Conservation (phyloP, 1,140 invertebrate genomes). For the Drosophila pandora region DNA sequence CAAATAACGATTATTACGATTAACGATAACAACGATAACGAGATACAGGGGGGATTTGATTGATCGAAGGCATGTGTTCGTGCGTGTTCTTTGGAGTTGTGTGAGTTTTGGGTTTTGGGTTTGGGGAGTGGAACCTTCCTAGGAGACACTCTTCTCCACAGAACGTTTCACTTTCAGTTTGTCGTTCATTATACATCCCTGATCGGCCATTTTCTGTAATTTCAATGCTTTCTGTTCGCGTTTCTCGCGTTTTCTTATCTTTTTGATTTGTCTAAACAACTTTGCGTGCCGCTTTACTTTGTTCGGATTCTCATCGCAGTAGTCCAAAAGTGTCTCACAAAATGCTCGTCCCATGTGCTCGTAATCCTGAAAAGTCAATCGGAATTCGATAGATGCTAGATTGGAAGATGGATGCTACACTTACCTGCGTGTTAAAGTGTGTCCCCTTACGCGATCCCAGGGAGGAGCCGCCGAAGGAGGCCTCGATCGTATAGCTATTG, state of each 20-base stretch:
- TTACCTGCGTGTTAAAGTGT: slow-evolving; percentile 90
- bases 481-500: slow-evolving; percentile 97
- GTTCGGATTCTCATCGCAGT: slow-evolving; percentile 93
- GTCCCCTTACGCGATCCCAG: slow-evolving; percentile 91
- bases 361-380: slow-evolving; percentile 84
- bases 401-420: background rate
- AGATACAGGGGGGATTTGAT: background rate
- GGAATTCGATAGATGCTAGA: background rate
- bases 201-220: slow-evolving; percentile 84
- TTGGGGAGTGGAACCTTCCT: slow-evolving; percentile 48
- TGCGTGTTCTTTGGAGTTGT: background rate
- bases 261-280: slow-evolving; percentile 90
- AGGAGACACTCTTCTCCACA: slow-evolving; percentile 82
- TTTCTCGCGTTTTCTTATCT: slow-evolving; percentile 87
- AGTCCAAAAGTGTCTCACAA: slow-evolving; percentile 96
- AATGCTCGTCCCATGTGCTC: slow-evolving; percentile 94
- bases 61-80: slow-evolving; percentile 7
- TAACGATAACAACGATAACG: slow-evolving; percentile 13
- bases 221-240: slow-evolving; percentile 83
- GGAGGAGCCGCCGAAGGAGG: slow-evolving; percentile 95
- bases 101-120: background rate
- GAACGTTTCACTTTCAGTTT: slow-evolving; percentile 81
- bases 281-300: slow-evolving; percentile 92
- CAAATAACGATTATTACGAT: slow-evolving; percentile 12
- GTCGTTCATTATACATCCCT: slow-evolving; percentile 83